Base-by-base conservation (phyloP, 2,888 invertebrate species). In the Apodemia hepburni region DNA sequence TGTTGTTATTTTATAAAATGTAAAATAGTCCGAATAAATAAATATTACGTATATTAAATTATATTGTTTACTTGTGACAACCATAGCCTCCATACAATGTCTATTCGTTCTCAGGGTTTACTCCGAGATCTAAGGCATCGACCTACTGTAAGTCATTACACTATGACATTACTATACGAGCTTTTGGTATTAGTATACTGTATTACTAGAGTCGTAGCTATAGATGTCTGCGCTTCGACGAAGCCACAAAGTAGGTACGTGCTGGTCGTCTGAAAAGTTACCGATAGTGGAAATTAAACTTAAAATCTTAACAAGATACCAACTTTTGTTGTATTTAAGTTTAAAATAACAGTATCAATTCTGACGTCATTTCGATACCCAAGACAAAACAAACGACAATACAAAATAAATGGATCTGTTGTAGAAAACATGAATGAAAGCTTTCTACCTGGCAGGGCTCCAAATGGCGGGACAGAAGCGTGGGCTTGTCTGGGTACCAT, bases 371-470 rank as follows among this genome's bases (percentile, higher is more conserved):
- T 54, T 27, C 22, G 54, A 27, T 54, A 54, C 29, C 54, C 54
- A 54, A 54, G 54, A 54, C 27, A 15, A 54, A 54, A 54, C 62
- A 61, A 61, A 64, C 62, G 65, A 67, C 66, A 68, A 70, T 68
- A 65, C 64, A 63, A 67, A 65, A 60, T 66, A 66, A 68, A 65
- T 68, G 64, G 65, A 59, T 54, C 51, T 64, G 63, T 68, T 68
- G 73, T 69, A 67, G 68, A 72, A 70, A 69, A 60, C 68, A 74
- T 81, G 81, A 82, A 82, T 82, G 82, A 72, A 75, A 68, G 69
- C 61, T 60, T 60, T 59, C 61, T 61, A 64, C 65, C 72, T 86
- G 86, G 85, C 78, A 15, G 61, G n/a, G 65, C 62, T 80, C 85
- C 85, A 86, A 82, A 70, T 70, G 69, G 73, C 74, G 70, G 66